Percentiles rank a stretch among this genome's conserved stretches.
phyloP scores from a whole-genome alignment of 2,113 vertebrate species.

The Stigmatopora nigra region DNA sequence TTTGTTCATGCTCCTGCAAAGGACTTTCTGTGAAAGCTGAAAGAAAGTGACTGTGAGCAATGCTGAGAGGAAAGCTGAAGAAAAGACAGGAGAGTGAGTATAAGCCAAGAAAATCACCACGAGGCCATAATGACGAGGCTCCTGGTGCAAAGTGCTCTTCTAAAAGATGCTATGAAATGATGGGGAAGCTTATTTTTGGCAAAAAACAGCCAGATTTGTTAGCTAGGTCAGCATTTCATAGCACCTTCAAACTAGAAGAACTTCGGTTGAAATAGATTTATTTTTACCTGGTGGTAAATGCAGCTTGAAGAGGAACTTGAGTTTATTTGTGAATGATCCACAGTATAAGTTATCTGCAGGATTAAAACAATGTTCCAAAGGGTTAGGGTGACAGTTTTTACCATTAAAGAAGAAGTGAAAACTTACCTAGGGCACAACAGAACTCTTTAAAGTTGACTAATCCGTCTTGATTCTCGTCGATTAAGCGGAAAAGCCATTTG shows the following conservation, averaged over 20 bases:
- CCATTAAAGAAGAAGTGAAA: background rate
- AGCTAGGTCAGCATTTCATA: too few species aligned
- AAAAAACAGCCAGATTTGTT: too few species aligned
- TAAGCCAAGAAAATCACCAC: background rate
- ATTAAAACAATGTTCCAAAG: constrained; percentile 16
- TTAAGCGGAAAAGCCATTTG: constrained; percentile 81
- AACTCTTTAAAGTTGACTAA: constrained; percentile 97
- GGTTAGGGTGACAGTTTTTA: background rate
- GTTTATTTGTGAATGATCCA: constrained; percentile 89
- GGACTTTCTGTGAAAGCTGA: constrained; percentile 81
- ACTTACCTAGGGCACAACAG: constrained; percentile 76
- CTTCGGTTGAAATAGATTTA: background rate
- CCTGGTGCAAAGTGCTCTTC: too few species aligned
- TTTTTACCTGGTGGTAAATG: constrained; percentile 89
- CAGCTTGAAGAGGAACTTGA: constrained; percentile 95
- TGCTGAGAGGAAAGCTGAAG: constrained; percentile 24
- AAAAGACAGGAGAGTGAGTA: constrained; percentile 18
- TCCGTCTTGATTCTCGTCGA: constrained; percentile 82
- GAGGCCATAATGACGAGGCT: too few species aligned
- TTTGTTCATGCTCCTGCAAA: constrained; percentile 72
- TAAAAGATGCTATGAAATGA: too few species aligned
- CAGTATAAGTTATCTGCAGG: constrained; percentile 82
- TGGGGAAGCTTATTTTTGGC: too few species aligned
- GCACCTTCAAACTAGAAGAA: too few species aligned
- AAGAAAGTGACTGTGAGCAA: constrained; percentile 42